A percentile compares a stretch with the other conserved stretches of the same genome.
phyloP scores from a whole-genome alignment of 2,113 vertebrate species.

The Rhynchopsitta pachyrhyncha region DNA sequence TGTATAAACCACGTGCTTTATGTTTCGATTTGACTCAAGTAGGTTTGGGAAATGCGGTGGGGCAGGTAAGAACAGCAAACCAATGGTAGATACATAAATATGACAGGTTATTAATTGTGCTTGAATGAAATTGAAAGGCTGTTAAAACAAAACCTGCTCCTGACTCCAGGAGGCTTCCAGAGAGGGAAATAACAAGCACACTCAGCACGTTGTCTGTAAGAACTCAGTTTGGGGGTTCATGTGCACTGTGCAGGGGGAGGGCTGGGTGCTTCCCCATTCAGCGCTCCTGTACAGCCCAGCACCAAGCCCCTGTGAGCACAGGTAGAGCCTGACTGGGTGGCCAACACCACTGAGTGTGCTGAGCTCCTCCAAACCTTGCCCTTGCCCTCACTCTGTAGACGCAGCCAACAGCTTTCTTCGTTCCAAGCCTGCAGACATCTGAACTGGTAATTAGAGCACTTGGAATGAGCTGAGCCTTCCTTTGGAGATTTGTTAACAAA shows the following conservation, averaged over 20 bases:
- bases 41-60: not conserved
- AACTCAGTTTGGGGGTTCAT: rapidly evolving
- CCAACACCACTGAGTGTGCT: rapidly evolving
- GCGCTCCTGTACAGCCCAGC: not conserved
- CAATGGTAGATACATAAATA: not conserved
- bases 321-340: not conserved
- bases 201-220: not conserved
- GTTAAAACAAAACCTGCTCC: not conserved
- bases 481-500: conserved; percentile 26
- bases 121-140: not conserved
- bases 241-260: not conserved
- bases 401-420: not conserved
- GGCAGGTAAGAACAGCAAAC: not conserved
- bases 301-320: not conserved
- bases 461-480: not conserved
- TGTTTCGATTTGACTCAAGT: not conserved
- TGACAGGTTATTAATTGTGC: not conserved
- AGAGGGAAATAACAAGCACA: rapidly evolving
- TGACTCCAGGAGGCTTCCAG: not conserved
- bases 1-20: not conserved
- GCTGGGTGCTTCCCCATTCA: not conserved
- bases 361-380: not conserved
- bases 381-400: not conserved
- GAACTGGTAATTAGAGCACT: not conserved
- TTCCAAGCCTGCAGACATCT: not conserved